A percentile compares a stretch with the other conserved stretches of the same genome.
phyloP scores from a whole-genome alignment of 2,113 vertebrate species.

The Psephotus haematonotus region DNA sequence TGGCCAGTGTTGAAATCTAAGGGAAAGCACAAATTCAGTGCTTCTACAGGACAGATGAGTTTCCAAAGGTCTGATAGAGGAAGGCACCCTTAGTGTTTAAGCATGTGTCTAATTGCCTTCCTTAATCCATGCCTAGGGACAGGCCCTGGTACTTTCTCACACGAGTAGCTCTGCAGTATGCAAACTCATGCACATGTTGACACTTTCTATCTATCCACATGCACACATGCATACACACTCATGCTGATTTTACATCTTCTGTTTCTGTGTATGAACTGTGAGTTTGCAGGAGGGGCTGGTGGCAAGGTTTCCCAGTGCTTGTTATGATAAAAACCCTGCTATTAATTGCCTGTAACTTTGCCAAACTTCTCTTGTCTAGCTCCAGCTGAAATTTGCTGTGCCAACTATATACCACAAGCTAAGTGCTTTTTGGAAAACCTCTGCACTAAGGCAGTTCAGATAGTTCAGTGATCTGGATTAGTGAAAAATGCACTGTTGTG shows the following conservation, averaged over 20 bases:
- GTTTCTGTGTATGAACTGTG: background rate
- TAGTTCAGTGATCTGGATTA: background rate
- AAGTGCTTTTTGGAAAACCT: background rate
- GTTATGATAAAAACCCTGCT: background rate
- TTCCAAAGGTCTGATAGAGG: background rate
- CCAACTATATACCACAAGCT: background rate
- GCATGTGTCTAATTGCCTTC: background rate
- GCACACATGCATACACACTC: background rate
- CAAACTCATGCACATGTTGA: fast-evolving
- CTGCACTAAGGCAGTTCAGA: background rate
- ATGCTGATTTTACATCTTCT: background rate
- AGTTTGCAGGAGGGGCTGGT: conserved; percentile 5
- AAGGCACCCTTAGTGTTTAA: background rate
- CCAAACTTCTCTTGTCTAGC: conserved; percentile 7
- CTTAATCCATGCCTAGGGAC: background rate
- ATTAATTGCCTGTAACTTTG: conserved; percentile 7
- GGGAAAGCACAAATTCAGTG: background rate
- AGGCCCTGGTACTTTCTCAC: background rate
- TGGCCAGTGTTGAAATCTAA: background rate
- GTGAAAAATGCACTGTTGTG: background rate
- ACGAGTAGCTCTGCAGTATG: background rate
- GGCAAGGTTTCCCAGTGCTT: background rate
- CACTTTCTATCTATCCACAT: background rate
- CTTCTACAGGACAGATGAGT: background rate
- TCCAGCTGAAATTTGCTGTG: conserved; percentile 34